Evolutionary conservation across 2,797 vertebrate genomes (phyloP).

Genomic region (Crenuchus spilurus): DNA sequence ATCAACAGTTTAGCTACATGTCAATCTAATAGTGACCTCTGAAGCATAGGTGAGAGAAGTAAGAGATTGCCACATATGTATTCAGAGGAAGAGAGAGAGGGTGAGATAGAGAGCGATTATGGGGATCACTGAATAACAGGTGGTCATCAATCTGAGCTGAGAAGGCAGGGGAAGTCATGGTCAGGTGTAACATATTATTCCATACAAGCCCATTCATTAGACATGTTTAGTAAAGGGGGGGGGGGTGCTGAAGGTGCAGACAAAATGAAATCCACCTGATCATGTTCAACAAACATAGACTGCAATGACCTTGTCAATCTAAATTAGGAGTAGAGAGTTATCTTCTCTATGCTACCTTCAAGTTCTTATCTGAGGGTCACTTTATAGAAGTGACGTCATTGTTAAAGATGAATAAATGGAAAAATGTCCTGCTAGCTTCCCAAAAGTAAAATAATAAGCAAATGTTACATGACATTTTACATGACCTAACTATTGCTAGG

Average conservation of each 20-base stretch:
- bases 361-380: too few species aligned
- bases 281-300: background rate
- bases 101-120: slow-evolving; percentile 4
- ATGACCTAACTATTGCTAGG: too few species aligned
- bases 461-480: too few species aligned
- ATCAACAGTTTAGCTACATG: too few species aligned
- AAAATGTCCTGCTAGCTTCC: too few species aligned
- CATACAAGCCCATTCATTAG: slow-evolving; percentile 19
- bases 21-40: slow-evolving; percentile 1
- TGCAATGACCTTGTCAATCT: background rate
- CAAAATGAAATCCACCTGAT: slow-evolving; percentile 11
- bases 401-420: too few species aligned
- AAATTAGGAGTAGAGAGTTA: background rate
- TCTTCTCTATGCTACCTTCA: background rate
- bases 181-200: slow-evolving; percentile 72
- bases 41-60: background rate
- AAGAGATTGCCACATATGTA: slow-evolving; percentile 29
- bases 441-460: too few species aligned
- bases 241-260: background rate
- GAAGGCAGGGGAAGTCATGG: slow-evolving; percentile 65
- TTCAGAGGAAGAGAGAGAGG: slow-evolving; percentile 8
- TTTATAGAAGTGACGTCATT: too few species aligned
- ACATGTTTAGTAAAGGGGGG: background rate
- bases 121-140: background rate
- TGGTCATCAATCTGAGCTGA: slow-evolving; percentile 74